A percentile compares a stretch with the other conserved stretches of the same genome.
Conservation (phyloP, 2,113 vertebrate genomes). For the Phrynosoma blainvillii region DNA sequence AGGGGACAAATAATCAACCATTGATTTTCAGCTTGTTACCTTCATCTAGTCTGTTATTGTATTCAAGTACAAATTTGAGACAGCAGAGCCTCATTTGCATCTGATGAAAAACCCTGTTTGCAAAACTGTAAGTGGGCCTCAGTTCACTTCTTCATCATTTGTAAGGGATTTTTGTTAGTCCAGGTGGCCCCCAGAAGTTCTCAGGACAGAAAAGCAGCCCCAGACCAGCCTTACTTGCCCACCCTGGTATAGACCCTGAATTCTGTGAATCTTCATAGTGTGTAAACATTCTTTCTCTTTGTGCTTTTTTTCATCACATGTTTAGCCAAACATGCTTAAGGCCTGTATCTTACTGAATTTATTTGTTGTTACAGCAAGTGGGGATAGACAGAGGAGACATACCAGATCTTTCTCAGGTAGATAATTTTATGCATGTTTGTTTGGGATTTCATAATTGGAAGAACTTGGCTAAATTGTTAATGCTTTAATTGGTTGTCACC, state of each 20-base stretch:
- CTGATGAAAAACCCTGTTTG: neutral
- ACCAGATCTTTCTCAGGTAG: conserved; percentile 95
- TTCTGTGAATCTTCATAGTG: neutral
- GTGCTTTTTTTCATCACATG: conserved; percentile 42
- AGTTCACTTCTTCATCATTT: too few species aligned
- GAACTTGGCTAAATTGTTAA: neutral
- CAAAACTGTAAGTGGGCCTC: too few species aligned
- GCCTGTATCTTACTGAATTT: conserved; percentile 52
- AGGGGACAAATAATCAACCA: too few species aligned
- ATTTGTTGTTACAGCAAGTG: conserved; percentile 88
- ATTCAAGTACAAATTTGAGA: neutral
- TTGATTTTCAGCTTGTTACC: neutral
- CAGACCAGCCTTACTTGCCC: too few species aligned
- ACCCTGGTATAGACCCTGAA: neutral
- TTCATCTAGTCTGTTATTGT: neutral
- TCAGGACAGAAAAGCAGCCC: too few species aligned
- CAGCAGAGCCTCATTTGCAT: neutral
- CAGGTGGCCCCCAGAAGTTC: too few species aligned
- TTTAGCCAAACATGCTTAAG: conserved; percentile 31
- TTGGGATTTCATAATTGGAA: conserved; percentile 35
- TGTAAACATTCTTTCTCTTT: neutral
- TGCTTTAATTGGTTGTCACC: accelerated
- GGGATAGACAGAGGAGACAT: conserved; percentile 98
- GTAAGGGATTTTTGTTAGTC: too few species aligned
- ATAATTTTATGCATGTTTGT: conserved; percentile 32